A percentile compares a stretch with the other conserved stretches of the same genome.
Evolutionary conservation across 2,888 invertebrate species (phyloP).

Genomic region (Blera fallax): DNA sequence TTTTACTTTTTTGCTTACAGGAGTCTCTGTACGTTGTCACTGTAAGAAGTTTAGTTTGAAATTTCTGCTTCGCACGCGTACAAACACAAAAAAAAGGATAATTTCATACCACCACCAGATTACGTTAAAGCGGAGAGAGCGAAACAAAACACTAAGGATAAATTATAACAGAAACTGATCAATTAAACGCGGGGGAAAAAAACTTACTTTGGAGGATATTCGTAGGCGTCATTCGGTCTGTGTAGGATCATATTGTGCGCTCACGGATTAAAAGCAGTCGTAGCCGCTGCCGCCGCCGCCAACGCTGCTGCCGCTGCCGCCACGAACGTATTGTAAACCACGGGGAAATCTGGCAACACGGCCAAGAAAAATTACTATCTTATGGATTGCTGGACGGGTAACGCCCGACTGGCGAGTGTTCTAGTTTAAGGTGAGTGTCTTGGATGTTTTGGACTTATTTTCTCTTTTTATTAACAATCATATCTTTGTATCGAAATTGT

Average conservation of each 20-base stretch:
- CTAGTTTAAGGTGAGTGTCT: constrained; percentile 82
- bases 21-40: constrained; percentile 30
- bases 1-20: constrained; percentile 39
- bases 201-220: neutral
- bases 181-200: neutral
- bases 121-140: neutral
- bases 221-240: constrained; percentile 8
- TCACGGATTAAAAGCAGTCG: constrained; percentile 60
- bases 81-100: constrained; percentile 3
- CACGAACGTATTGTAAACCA: constrained; percentile 57
- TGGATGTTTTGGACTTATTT: neutral
- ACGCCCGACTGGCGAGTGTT: constrained; percentile 83
- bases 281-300: constrained; percentile 68
- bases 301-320: constrained; percentile 49
- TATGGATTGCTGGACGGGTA: constrained; percentile 83
- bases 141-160: neutral
- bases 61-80: constrained; percentile 14
- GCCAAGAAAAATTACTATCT: constrained; percentile 80
- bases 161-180: neutral
- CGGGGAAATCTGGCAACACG: constrained; percentile 77
- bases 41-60: constrained; percentile 24
- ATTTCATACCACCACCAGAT: neutral
- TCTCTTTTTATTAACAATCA: no score
- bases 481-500: no score
- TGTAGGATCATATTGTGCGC: constrained; percentile 29